Percentiles rank a stretch among this genome's conserved stretches.
phyloP scores from a whole-genome alignment of 1,140 invertebrate genomes.

The Panonychus citri region DNA sequence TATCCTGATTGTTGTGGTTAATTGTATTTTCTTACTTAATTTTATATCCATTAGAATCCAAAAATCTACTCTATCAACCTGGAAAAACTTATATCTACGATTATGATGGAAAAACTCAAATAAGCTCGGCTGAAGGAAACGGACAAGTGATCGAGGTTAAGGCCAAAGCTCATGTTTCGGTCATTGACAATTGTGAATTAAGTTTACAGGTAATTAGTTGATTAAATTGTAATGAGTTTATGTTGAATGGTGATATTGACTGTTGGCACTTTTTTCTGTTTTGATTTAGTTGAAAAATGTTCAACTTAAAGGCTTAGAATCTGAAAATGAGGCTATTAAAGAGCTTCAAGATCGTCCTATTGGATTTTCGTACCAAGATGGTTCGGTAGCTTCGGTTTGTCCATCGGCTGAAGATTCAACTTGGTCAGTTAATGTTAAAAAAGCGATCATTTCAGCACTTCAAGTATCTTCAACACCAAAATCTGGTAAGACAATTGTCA shows the following conservation, averaged over 20 bases:
- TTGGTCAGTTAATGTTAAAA: slow-evolving; percentile 9
- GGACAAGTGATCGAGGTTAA: neutral
- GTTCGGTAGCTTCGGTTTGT: slow-evolving; percentile 1
- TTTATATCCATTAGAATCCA: no score
- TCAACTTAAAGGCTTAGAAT: neutral
- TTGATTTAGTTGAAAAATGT: neutral
- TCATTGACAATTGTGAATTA: slow-evolving; percentile 1
- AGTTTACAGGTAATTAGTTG: neutral
- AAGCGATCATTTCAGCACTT: slow-evolving; percentile 7
- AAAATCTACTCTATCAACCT: neutral
- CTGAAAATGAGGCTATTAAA: neutral
- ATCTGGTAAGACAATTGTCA: neutral
- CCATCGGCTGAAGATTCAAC: neutral
- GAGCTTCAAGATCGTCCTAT: neutral
- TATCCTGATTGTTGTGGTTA: neutral
- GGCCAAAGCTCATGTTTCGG: slow-evolving; percentile 2
- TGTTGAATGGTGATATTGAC: no score
- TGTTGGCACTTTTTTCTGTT: no score
- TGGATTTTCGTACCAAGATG: slow-evolving; percentile 4
- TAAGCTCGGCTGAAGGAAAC: neutral
- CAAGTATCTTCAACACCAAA: neutral
- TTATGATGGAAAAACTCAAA: neutral
- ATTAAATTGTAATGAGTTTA: neutral
- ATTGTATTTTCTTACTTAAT: neutral
- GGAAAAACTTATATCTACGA: slow-evolving; percentile 6